phyloP scores from a whole-genome alignment of 2,797 vertebrate species.

The Pyrrhura leucotis region DNA sequence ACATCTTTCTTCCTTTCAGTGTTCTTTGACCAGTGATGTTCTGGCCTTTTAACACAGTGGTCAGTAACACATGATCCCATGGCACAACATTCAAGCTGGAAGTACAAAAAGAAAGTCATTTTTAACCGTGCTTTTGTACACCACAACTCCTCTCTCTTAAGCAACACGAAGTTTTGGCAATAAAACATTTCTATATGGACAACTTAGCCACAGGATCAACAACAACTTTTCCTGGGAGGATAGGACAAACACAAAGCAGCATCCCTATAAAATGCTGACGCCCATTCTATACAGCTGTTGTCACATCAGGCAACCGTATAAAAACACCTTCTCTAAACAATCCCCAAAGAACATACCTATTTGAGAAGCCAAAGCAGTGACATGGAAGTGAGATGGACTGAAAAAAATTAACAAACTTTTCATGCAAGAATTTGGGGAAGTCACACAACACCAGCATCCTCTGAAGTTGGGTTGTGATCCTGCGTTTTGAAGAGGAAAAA shows the following conservation, averaged over 20 bases:
- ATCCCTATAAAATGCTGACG: neutral
- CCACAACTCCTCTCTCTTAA: neutral
- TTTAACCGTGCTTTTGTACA: accelerated
- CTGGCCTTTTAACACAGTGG: slow-evolving; percentile 81
- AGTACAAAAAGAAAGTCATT: neutral
- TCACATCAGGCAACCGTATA: neutral
- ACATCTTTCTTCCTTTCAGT: slow-evolving; percentile 76
- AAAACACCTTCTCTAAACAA: neutral
- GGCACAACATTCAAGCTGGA: slow-evolving; percentile 76
- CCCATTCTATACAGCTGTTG: neutral
- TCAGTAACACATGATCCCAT: slow-evolving; percentile 80
- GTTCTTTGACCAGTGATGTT: slow-evolving; percentile 77
- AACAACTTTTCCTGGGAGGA: neutral
- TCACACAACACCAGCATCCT: slow-evolving; percentile 69
- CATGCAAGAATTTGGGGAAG: slow-evolving; percentile 36
- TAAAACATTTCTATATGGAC: neutral
- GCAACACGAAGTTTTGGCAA: accelerated
- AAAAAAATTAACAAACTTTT: slow-evolving; percentile 57
- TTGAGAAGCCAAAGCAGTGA: slow-evolving; percentile 57
- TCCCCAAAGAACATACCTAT: slow-evolving; percentile 20
- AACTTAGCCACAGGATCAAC: neutral
- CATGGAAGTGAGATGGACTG: slow-evolving; percentile 52
- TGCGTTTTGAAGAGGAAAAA: neutral
- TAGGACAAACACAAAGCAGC: neutral
- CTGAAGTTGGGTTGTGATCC: slow-evolving; percentile 61